Percentiles rank a stretch among this genome's conserved stretches.
Evolutionary conservation across 2,113 vertebrate species (phyloP).

Genomic region (Felis chaus): DNA sequence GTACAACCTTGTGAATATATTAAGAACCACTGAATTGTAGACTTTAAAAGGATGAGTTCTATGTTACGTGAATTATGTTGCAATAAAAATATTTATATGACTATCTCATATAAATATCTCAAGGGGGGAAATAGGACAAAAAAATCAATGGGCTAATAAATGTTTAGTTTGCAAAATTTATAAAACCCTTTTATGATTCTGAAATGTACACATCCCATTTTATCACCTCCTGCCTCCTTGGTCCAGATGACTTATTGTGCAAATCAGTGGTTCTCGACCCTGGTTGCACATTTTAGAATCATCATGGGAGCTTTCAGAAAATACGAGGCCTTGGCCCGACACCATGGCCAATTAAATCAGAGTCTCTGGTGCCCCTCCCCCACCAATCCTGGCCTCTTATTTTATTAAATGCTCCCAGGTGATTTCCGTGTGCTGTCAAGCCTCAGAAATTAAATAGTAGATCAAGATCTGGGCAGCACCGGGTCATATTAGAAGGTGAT

Average conservation of each 20-base stretch:
- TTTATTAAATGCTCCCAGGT: not conserved
- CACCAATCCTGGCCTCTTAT: not conserved
- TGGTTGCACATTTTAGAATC: not conserved
- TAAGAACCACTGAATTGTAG: not conserved
- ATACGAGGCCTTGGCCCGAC: not conserved
- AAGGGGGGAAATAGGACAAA: not conserved
- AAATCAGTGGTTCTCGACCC: not conserved
- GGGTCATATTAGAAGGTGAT: not conserved
- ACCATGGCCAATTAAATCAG: not conserved
- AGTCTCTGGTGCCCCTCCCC: not conserved
- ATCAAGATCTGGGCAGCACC: not conserved
- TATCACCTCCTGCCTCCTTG: not conserved
- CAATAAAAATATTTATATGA: slow-evolving; percentile 30
- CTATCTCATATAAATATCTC: not conserved
- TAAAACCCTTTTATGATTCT: slow-evolving; percentile 19
- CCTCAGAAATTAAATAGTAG: not conserved
- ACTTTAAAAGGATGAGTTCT: not conserved
- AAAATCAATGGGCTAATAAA: not conserved
- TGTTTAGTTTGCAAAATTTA: not conserved
- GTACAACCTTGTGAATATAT: not conserved
- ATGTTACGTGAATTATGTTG: not conserved
- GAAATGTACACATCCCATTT: not conserved
- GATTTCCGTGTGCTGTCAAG: not conserved
- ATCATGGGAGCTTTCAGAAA: not conserved
- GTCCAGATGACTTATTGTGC: not conserved